Percentiles rank a stretch among this genome's conserved stretches.
phyloP scores from a whole-genome alignment of 1,140 invertebrate genomes.

The Yoshiicerus persimilis region DNA sequence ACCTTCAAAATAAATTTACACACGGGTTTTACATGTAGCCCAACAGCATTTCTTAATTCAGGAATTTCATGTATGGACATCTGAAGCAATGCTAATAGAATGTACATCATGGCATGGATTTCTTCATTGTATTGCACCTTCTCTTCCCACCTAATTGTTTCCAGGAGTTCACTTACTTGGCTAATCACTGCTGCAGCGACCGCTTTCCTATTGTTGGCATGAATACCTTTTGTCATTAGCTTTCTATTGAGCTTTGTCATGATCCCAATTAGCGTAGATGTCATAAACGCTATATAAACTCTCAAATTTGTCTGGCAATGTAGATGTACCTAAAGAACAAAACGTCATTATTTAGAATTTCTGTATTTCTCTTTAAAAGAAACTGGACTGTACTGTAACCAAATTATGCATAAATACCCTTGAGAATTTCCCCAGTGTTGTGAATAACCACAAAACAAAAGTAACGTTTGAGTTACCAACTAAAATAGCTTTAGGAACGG shows the following conservation, averaged over 20 bases:
- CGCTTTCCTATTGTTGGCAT: constrained; percentile 11
- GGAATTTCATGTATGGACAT: constrained; percentile 28
- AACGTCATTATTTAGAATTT: too few relatives aligned
- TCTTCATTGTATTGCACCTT: constrained; percentile 29
- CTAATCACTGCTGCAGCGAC: constrained; percentile 1
- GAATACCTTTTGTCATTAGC: background rate
- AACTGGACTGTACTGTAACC: background rate
- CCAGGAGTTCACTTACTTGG: constrained; percentile 4
- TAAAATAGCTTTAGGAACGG: constrained; percentile 30
- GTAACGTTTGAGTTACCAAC: constrained; percentile 24
- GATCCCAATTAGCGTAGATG: constrained; percentile 44
- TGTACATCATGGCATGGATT: constrained; percentile 35
- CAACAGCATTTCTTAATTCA: background rate
- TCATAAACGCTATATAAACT: constrained; percentile 35
- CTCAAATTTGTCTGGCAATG: constrained; percentile 12
- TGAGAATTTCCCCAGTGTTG: constrained; percentile 27
- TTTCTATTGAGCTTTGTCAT: constrained; percentile 31
- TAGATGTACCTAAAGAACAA: constrained; percentile 33
- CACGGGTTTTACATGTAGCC: background rate
- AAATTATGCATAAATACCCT: constrained; percentile 23
- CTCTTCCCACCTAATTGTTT: background rate
- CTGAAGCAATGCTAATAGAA: constrained; percentile 31
- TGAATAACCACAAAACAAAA: constrained; percentile 45
- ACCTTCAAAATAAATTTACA: background rate
- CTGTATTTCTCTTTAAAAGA: too few relatives aligned